Evolutionary conservation across 2,113 vertebrate species (phyloP).

Genomic region (Varanus salvator): DNA sequence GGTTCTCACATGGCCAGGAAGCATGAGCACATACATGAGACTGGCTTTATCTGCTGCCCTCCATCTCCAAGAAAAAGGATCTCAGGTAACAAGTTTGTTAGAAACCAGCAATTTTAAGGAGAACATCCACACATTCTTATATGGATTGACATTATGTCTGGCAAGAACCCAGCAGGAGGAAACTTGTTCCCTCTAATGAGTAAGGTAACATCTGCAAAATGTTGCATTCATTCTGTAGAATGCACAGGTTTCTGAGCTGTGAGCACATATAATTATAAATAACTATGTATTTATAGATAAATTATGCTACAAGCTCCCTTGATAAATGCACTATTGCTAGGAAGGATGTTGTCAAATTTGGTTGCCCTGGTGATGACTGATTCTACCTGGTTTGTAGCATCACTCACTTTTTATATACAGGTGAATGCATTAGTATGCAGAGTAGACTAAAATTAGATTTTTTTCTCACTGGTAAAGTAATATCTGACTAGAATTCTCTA

Average conservation of each 20-base stretch:
- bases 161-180: background rate
- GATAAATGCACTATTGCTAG: conserved; percentile 16
- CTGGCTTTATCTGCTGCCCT: background rate
- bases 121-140: background rate
- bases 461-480: background rate
- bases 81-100: background rate
- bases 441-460: conserved; percentile 25
- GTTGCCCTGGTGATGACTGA: conserved; percentile 59
- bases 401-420: background rate
- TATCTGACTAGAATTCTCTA: background rate
- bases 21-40: background rate
- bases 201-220: background rate
- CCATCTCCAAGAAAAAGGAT: background rate
- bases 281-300: conserved; percentile 48
- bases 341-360: conserved; percentile 33
- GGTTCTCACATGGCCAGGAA: background rate
- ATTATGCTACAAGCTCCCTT: conserved; percentile 49
- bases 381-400: background rate
- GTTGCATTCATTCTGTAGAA: background rate
- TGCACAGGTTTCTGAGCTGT: conserved; percentile 11
- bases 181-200: background rate
- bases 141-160: background rate
- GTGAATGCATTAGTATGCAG: background rate
- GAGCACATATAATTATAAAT: conserved; percentile 65
- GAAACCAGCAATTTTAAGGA: background rate